These are phyloP conservation scores for Marmota flaviventris DNA, from an alignment of 2,113 vertebrate species.

Conservation along the genomic window DNA sequence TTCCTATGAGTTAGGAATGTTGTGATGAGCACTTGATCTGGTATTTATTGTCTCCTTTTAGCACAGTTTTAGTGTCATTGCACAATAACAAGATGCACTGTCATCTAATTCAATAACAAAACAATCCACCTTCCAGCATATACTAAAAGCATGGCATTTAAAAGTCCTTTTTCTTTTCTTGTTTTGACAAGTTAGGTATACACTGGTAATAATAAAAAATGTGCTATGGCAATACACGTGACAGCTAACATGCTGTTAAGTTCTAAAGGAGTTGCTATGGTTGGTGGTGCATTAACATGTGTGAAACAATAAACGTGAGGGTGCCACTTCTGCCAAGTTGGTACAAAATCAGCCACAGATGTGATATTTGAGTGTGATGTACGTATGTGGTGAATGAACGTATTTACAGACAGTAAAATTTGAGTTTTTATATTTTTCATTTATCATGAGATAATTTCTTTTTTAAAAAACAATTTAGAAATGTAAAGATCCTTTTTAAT, in stretches of 20 bases:
- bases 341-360: neutral
- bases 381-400: constrained; percentile 16
- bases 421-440: constrained; percentile 18
- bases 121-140: neutral
- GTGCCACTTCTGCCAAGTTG: neutral
- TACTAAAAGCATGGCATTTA: neutral
- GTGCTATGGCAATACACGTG: neutral
- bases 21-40: neutral
- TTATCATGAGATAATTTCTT: constrained; percentile 30
- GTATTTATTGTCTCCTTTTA: constrained; percentile 12
- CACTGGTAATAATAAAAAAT: neutral
- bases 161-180: neutral
- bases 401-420: neutral
- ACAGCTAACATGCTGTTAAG: neutral
- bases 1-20: constrained; percentile 30
- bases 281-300: neutral
- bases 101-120: constrained; percentile 14
- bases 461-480: neutral
- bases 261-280: neutral
- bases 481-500: constrained; percentile 9
- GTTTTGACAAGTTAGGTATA: neutral
- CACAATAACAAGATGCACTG: constrained; percentile 3
- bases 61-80: neutral
- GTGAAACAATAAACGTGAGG: neutral
- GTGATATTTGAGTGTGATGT: neutral